Conservation (phyloP, 1,140 invertebrate genomes). For the Tachypleus tridentatus region DNA sequence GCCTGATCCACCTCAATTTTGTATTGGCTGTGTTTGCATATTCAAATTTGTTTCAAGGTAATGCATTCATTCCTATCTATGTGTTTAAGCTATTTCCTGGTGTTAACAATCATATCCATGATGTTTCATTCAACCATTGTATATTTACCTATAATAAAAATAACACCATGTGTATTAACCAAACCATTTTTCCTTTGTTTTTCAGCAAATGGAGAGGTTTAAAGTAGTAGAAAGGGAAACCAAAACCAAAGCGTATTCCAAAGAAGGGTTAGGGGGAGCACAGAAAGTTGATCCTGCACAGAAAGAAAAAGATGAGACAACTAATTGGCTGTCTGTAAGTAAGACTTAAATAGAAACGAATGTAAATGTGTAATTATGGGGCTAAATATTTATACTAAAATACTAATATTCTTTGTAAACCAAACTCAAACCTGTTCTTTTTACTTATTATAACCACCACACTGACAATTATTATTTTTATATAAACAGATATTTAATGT, state of each 20-base stretch:
- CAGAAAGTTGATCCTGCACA: slow-evolving; percentile 97
- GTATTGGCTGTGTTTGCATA: too few species aligned
- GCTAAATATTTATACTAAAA: background rate
- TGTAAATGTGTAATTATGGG: slow-evolving; percentile 6
- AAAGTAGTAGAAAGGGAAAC: slow-evolving; percentile 96
- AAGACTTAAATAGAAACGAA: slow-evolving; percentile 9
- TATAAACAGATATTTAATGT: too few species aligned
- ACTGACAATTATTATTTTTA: too few species aligned
- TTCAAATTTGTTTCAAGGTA: too few species aligned
- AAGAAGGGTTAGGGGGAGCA: slow-evolving; percentile 95
- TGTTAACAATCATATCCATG: too few species aligned
- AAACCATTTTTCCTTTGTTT: slow-evolving; percentile 18
- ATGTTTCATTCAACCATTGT: too few species aligned
- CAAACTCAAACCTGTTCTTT: background rate
- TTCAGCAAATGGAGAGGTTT: slow-evolving; percentile 98
- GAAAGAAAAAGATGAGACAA: slow-evolving; percentile 91
- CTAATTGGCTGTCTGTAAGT: slow-evolving; percentile 82
- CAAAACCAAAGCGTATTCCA: slow-evolving; percentile 99
- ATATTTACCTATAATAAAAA: too few species aligned
- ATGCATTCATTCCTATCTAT: too few species aligned
- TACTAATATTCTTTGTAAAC: too few species aligned
- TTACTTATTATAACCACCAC: background rate
- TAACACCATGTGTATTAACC: background rate
- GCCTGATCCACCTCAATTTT: too few species aligned
- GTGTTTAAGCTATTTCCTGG: too few species aligned